Evolutionary conservation across 2,113 vertebrate genomes (phyloP), one percentile per base, ranked within the genome.

Genomic region (Periophthalmus modestus): DNA sequence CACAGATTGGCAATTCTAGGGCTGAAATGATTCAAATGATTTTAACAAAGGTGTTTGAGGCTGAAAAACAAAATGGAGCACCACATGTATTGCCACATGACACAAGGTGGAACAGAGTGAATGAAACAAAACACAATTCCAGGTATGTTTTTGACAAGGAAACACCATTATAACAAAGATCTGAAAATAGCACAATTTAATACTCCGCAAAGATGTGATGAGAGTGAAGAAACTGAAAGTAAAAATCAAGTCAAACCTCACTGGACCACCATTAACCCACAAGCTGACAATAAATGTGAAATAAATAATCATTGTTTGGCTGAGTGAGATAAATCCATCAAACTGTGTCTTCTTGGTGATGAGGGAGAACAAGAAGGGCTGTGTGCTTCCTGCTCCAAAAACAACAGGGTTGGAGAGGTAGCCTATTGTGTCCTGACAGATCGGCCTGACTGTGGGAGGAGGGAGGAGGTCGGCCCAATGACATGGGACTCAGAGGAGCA

Each of bases 341-440:
- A 78, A 69, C 80, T 72, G 93, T 91, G 90, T 86, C 86, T 94
- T 94, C 91, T 93, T 94, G 91, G 93, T 83, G 87, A 88, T 93
- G 89, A 94, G 91, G 91, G 75, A 94, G 95, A 95, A 95, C 89
- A 92, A 93, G 93, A 91, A 83, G 91, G 90, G 88, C 89, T 92
- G 89, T 80, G 62, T 89, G 89, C 83, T 79, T 86, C 86, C 84
- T 81, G 54, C 94, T 97, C 95, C 96, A 96, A 96, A 95, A 96
- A 94, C 91, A 96, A 95, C 94, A 96, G 81, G 93, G 90, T 82
- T 83, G 83, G 81, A 93, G 90, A 88, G 87, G 91, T 91, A 94
- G 91, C 91, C 90, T 89, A 93, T 93, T 93, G 91, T 93, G 81
- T 71, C 88, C 90, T 95, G 94, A 95, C 94, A 95, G 93, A 95